These are phyloP conservation scores for Actinernus sp. DNA, from an alignment of 92 coral and sea anemone genomes.

Conservation along the genomic window DNA sequence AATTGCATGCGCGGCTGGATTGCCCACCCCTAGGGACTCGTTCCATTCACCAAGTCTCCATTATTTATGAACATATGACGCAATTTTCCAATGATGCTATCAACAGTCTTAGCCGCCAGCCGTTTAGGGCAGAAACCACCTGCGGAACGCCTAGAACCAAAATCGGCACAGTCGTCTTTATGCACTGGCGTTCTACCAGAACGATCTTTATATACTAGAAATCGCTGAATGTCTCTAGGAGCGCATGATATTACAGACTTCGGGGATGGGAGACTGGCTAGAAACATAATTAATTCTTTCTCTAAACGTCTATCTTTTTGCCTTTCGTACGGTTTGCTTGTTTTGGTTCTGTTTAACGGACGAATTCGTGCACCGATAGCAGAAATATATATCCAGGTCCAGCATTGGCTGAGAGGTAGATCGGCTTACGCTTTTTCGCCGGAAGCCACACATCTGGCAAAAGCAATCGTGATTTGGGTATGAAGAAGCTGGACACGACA, in stretches of 20 bases:
- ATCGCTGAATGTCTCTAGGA: conserved; percentile 4
- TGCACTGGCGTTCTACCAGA: conserved; percentile 4
- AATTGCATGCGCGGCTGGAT: conserved; percentile 9
- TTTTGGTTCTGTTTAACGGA: background rate
- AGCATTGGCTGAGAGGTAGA: background rate
- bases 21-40: background rate
- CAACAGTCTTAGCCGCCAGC: conserved; percentile 3
- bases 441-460: background rate
- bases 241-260: conserved; percentile 8
- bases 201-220: conserved; percentile 6
- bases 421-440: background rate
- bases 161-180: background rate
- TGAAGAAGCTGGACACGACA: background rate
- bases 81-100: conserved; percentile 4
- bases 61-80: background rate
- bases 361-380: background rate
- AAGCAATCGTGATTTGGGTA: background rate
- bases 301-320: too few relatives aligned
- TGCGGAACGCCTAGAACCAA: background rate
- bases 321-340: conserved; percentile 2
- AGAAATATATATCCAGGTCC: too few relatives aligned
- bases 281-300: conserved; percentile 1
- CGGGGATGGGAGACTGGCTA: conserved; percentile 4
- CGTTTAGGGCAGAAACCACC: conserved; percentile 2
- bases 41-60: background rate